phyloP scores from a whole-genome alignment of 2,797 vertebrate species.

The Hypotaenidia okinawae region DNA sequence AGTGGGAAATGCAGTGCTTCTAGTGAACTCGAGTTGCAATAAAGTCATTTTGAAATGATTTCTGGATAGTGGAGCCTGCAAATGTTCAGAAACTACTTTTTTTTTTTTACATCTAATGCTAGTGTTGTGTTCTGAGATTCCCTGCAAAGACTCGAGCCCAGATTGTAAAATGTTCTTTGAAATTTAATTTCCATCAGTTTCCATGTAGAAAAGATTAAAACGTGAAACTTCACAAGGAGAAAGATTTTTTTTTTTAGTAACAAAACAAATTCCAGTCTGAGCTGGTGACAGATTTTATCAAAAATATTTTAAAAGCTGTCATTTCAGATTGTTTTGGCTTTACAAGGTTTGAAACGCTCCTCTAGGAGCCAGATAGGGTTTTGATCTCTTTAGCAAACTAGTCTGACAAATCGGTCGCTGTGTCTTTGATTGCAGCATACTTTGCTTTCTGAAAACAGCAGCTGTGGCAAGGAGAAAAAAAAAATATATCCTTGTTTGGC shows the following conservation, averaged over 20 bases:
- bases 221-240: not conserved
- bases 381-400: slow-evolving; percentile 7
- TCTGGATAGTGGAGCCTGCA: slow-evolving; percentile 14
- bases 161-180: slow-evolving; percentile 28
- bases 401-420: not conserved
- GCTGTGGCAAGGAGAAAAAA: not conserved
- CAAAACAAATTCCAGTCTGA: slow-evolving; percentile 22
- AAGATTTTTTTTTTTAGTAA: not conserved
- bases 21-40: not conserved
- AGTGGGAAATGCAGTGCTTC: slow-evolving; percentile 14
- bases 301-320: slow-evolving; percentile 50
- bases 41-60: slow-evolving; percentile 10
- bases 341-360: not conserved
- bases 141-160: not conserved
- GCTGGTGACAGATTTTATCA: slow-evolving; percentile 44
- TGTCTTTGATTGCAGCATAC: not conserved
- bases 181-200: slow-evolving; percentile 35
- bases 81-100: not conserved
- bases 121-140: not conserved
- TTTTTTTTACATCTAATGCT: not conserved
- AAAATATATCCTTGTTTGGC: not conserved
- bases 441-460: not conserved
- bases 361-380: not conserved
- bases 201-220: slow-evolving; percentile 52
- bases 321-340: slow-evolving; percentile 21